Evolutionary conservation across 2,888 invertebrate species (phyloP), one percentile per base, ranked within the genome.

Genomic region (Pyrochroa serraticornis): DNA sequence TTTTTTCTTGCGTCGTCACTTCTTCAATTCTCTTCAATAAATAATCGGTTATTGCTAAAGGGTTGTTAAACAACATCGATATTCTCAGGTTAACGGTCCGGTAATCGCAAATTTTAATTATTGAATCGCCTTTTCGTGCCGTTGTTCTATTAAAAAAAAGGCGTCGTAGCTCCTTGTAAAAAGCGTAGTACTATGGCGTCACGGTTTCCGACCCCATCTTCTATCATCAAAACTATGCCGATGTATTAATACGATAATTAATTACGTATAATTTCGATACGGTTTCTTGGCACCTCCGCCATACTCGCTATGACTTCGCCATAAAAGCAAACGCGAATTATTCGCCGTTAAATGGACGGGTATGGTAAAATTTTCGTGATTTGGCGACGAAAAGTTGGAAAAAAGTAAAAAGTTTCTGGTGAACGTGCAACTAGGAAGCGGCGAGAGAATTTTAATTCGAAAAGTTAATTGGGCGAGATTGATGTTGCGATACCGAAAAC

Each of bases 231-330:
- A 13, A 43, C 43, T 9, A 36, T 44, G 42, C 51, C 51, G 51
- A 71, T 68, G 69, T 74, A 74, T 64, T 66, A 68, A 66, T 67
- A 62, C 59, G 70, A 73, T 74, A 76, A 75, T 76, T 76, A 75
- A 75, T 75, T 75, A 75, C 74, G 74, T 72, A 74, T 72, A 73
- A 71, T 70, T 72, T 69, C 58, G 74, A 68, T 70, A 73, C 75
- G 76, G 75, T 75, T 73, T 73, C 62, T 68, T 72, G 60, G 44
- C 66, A 69, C 67, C 63, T 62, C 55, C 58, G 9, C n/a, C 22
- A 22, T 22, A 22, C 22, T 45, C 34, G 33, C 30, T 42, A 42
- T 41, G 22, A 42, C 42, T 30, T 6, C 3, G 22, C 22, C 22
- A 22, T 22, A 22, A 3, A 22, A n/a, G n/a, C 33, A 39, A 13